phyloP scores from a whole-genome alignment of 2,888 invertebrate genomes.

The Deilephila porcellus region DNA sequence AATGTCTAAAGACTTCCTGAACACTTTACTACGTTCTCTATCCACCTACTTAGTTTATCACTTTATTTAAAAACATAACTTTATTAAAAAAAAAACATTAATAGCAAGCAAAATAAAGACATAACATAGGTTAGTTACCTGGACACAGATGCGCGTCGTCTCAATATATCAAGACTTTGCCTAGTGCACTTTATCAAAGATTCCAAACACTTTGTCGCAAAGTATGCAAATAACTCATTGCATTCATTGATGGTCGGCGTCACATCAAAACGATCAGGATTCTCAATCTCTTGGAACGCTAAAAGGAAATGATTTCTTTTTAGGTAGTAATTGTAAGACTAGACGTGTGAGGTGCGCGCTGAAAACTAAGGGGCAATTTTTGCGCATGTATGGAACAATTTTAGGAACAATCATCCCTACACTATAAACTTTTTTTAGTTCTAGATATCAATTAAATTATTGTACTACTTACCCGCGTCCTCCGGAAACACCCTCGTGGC shows the following conservation, averaged over 20 bases:
- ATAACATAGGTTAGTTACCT: constrained; percentile 54
- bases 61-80: too few species aligned
- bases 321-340: too few species aligned
- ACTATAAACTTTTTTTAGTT: neutral
- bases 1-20: too few species aligned
- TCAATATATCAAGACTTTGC: constrained; percentile 88
- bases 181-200: constrained; percentile 90
- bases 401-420: too few species aligned
- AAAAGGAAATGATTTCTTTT: neutral
- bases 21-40: too few species aligned
- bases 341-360: too few species aligned
- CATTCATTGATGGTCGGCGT: constrained; percentile 88
- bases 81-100: neutral
- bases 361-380: too few species aligned
- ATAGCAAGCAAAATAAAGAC: constrained; percentile 12
- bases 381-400: too few species aligned
- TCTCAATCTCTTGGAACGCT: constrained; percentile 88
- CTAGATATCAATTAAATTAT: neutral
- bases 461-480: constrained; percentile 80
- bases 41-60: too few species aligned
- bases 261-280: constrained; percentile 85
- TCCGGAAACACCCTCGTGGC: constrained; percentile 83
- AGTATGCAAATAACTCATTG: constrained; percentile 92
- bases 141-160: constrained; percentile 84
- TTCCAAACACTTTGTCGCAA: constrained; percentile 90